Percentiles rank a stretch among this genome's conserved stretches.
These are phyloP conservation scores for Cephus nigrinus DNA, from an alignment of 2,888 invertebrate genomes.

Conservation along the genomic window DNA sequence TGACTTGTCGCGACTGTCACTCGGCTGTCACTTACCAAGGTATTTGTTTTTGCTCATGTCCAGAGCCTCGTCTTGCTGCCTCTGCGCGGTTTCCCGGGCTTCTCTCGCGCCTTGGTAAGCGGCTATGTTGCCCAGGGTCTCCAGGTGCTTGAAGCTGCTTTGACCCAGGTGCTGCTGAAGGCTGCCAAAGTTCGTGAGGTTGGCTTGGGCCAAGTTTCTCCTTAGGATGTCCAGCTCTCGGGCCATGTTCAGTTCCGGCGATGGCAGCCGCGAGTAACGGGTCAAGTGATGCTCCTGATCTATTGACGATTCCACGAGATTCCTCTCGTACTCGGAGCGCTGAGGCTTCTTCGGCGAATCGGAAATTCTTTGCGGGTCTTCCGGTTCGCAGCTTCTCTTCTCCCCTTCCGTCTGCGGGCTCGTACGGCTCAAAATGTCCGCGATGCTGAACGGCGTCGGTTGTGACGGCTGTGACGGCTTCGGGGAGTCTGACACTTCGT, in stretches of 20 bases:
- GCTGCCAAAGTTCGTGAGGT: slow-evolving; percentile 47
- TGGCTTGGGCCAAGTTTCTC: slow-evolving; percentile 56
- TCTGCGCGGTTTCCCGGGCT: slow-evolving; percentile 45
- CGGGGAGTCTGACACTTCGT: slow-evolving; percentile 45
- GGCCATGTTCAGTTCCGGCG: slow-evolving; percentile 51
- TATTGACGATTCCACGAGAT: slow-evolving; percentile 38
- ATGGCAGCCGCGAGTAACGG: slow-evolving; percentile 45
- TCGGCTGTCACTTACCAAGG: slow-evolving; percentile 46
- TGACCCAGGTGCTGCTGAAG: slow-evolving; percentile 33
- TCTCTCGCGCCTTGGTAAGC: slow-evolving; percentile 49
- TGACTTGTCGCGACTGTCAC: neutral
- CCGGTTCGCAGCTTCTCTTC: slow-evolving; percentile 29
- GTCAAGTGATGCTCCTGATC: slow-evolving; percentile 18
- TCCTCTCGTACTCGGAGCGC: slow-evolving; percentile 58
- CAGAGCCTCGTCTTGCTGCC: slow-evolving; percentile 62
- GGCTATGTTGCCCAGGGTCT: slow-evolving; percentile 41
- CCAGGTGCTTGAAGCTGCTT: slow-evolving; percentile 48
- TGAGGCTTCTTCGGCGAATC: slow-evolving; percentile 20
- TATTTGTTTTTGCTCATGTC: slow-evolving; percentile 65
- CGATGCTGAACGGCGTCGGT: slow-evolving; percentile 63
- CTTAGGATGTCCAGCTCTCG: slow-evolving; percentile 57
- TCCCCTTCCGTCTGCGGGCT: slow-evolving; percentile 33
- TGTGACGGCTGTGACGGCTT: slow-evolving; percentile 48
- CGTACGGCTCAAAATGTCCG: slow-evolving; percentile 58
- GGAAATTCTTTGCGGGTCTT: slow-evolving; percentile 12